Evolutionary conservation across 2,113 vertebrate species (phyloP), one percentile per base, ranked within the genome.

Genomic region (Chloropsis cyanopogon): DNA sequence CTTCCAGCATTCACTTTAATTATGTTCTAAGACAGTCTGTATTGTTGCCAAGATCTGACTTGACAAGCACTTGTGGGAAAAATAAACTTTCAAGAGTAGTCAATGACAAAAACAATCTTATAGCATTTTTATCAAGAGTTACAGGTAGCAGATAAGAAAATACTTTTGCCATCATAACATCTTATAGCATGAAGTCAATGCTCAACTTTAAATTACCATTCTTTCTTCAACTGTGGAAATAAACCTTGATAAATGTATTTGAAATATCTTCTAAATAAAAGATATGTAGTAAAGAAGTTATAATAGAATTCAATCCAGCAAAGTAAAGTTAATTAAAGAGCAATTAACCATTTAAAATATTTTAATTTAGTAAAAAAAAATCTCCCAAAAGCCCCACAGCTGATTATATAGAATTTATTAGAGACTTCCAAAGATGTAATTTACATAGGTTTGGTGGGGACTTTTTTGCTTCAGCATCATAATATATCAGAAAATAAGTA

Each of bases 321-420:
- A 85, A 86, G 64, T 7, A 23, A 75, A 46, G 6, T 54, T 56
- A 37, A 60, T 46, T 71, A 39, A 61, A 87, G 12, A 52, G 2
- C 3, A 61, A 25, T 21, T 53, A 75, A 59, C 11, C 2, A 41
- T 29, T 50, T 16, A 29, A 0, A 5, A 3, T 46, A 26, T 76
- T 65, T 86, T 7, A 49, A 7, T 80, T 56, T 47, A 44, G 0
- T 59, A 29, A 5, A 19, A 46, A 22, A 19, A 50, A 37, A 33
- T 20, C 2, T 9, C 12, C 3, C 2, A 20, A 66, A 53, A 31
- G 2, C 0, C 11, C 1, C 2, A 26, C 4, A 65, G 6, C 2
- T n/a, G n/a, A 57, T 6, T 57, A 31, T 2, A 12, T 20, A 16
- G 4, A 60, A 42, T 16, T 91, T 77, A 53, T 47, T 91, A 73